These are phyloP conservation scores for Palaemon carinicauda DNA, from an alignment of 1,140 invertebrate species.

Conservation along the genomic window DNA sequence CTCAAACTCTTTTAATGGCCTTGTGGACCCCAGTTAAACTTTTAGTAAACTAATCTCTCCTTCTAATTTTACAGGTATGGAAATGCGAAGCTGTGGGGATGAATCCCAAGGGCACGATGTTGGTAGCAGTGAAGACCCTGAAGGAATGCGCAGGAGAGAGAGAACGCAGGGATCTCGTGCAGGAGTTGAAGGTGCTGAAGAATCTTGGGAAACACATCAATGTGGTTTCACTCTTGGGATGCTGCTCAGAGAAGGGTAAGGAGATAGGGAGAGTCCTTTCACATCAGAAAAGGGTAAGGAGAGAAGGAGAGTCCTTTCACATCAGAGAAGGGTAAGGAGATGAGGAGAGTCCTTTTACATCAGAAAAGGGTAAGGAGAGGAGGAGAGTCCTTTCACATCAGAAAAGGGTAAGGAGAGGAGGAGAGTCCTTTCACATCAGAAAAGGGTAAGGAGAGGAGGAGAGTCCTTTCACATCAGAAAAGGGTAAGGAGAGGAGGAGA, in stretches of 20 bases:
- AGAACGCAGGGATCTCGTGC: slow-evolving; percentile 84
- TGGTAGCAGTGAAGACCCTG: slow-evolving; percentile 88
- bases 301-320: too few relatives aligned
- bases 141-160: slow-evolving; percentile 92
- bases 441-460: slow-evolving; percentile 69
- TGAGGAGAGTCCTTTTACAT: too few relatives aligned
- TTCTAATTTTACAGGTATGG: slow-evolving; percentile 54
- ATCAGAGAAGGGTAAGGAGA: slow-evolving; percentile 76
- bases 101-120: slow-evolving; percentile 68
- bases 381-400: too few relatives aligned
- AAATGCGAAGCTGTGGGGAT: slow-evolving; percentile 59
- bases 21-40: too few relatives aligned
- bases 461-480: too few relatives aligned
- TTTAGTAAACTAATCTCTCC: too few relatives aligned
- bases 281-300: slow-evolving; percentile 77
- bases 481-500: slow-evolving; percentile 68
- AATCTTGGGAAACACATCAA: slow-evolving; percentile 87
- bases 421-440: too few relatives aligned
- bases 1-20: too few relatives aligned
- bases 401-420: slow-evolving; percentile 74
- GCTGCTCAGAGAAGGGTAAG: slow-evolving; percentile 82
- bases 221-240: slow-evolving; percentile 85
- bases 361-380: slow-evolving; percentile 74
- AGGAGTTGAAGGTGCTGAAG: slow-evolving; percentile 92
- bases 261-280: too few relatives aligned